Percentiles rank a stretch among this genome's conserved stretches.
These are phyloP conservation scores for Pitangus sulphuratus DNA, from an alignment of 2,797 vertebrate species.

Conservation along the genomic window DNA sequence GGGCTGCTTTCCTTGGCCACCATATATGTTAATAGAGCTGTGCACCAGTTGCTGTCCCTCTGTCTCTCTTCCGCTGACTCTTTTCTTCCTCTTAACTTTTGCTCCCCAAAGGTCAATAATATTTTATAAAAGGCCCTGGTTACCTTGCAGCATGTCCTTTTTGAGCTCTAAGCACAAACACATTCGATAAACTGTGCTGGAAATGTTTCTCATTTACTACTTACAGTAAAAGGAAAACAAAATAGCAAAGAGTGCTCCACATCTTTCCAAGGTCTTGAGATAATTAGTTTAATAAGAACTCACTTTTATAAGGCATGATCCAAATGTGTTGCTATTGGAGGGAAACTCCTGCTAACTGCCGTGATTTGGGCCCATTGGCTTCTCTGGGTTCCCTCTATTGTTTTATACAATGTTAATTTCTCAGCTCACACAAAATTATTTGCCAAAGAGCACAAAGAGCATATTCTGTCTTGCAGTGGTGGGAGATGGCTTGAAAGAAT, in stretches of 20 bases:
- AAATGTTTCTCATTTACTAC: constrained; percentile 32
- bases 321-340: background rate
- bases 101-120: background rate
- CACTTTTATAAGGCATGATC: background rate
- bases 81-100: constrained; percentile 1
- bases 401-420: background rate
- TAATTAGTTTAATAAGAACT: constrained; percentile 30
- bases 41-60: background rate
- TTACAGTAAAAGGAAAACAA: constrained; percentile 15
- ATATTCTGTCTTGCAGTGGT: background rate
- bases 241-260: background rate
- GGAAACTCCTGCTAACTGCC: background rate
- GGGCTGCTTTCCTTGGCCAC: constrained; percentile 34
- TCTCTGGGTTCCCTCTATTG: background rate
- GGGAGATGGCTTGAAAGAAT: background rate
- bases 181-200: background rate
- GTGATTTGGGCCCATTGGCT: background rate
- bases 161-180: constrained; percentile 11
- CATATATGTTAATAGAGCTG: background rate
- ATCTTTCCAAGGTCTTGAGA: constrained; percentile 31
- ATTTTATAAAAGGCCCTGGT: background rate
- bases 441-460: background rate
- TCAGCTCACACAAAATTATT: background rate
- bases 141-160: background rate
- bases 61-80: background rate